These are phyloP conservation scores for Drosophila ogumai DNA, from an alignment of 1,140 invertebrate species.

Conservation along the genomic window DNA sequence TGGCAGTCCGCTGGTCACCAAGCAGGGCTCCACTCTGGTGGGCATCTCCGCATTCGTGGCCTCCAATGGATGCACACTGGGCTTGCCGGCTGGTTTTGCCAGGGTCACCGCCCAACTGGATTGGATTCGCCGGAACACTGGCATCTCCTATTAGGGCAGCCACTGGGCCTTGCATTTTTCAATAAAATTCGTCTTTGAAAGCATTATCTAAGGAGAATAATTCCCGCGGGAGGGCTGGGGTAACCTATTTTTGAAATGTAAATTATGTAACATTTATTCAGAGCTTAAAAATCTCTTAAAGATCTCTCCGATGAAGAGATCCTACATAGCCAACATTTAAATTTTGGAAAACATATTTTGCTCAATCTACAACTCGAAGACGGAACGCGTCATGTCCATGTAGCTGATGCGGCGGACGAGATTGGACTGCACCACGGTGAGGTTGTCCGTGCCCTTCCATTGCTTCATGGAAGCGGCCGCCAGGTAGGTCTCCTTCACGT, in stretches of 20 bases:
- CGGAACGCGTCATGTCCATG: slow-evolving; percentile 48
- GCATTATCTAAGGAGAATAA: neutral
- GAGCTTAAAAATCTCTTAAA: neutral
- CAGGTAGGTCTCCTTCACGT: slow-evolving; percentile 22
- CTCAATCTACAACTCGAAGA: slow-evolving; percentile 47
- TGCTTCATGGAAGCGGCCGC: slow-evolving; percentile 28
- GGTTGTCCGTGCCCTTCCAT: slow-evolving; percentile 17
- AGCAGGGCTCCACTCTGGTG: slow-evolving; percentile 29
- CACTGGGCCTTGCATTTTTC: neutral
- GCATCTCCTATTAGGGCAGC: slow-evolving; percentile 39
- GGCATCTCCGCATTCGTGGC: slow-evolving; percentile 54
- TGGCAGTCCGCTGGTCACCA: slow-evolving; percentile 57
- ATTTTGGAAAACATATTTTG: neutral
- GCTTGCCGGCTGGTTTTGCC: slow-evolving; percentile 55
- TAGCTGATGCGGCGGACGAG: slow-evolving; percentile 58
- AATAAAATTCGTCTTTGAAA: neutral
- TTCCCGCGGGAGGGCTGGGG: neutral
- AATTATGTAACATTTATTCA: neutral
- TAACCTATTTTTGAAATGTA: neutral
- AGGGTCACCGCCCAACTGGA: slow-evolving; percentile 47
- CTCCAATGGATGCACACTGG: slow-evolving; percentile 43
- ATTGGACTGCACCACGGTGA: slow-evolving; percentile 67
- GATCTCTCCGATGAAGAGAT: no score
- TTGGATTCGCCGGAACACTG: slow-evolving; percentile 50
- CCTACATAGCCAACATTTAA: neutral